phyloP scores from a whole-genome alignment of 2,113 vertebrate genomes.

The Circaetus cinerascens region DNA sequence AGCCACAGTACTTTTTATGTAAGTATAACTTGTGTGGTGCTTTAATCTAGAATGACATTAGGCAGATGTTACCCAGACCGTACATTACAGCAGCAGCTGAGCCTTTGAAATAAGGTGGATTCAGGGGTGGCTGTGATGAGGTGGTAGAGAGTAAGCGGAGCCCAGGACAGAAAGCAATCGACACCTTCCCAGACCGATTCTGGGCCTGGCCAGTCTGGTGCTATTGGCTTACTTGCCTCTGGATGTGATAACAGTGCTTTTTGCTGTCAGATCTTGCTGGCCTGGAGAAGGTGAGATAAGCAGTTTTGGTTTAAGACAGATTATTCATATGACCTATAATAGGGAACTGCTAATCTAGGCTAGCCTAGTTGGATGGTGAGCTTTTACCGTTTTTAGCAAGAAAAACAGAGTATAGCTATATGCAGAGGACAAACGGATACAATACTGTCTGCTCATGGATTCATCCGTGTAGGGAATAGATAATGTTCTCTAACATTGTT shows the following conservation, averaged over 20 bases:
- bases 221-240: not conserved
- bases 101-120: not conserved
- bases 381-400: not conserved
- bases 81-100: not conserved
- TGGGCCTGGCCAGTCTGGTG: not conserved
- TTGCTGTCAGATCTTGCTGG: not conserved
- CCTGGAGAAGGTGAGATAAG: not conserved
- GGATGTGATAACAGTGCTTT: not conserved
- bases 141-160: not conserved
- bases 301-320: not conserved
- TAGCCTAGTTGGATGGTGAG: not conserved
- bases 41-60: not conserved
- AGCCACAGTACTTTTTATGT: too few relatives aligned
- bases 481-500: constrained; percentile 19
- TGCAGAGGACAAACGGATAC: not conserved
- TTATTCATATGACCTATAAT: not conserved
- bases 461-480: not conserved
- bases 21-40: not conserved
- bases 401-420: not conserved
- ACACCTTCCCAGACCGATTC: accelerated
- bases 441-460: not conserved
- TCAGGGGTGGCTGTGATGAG: not conserved
- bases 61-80: not conserved
- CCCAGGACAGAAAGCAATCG: not conserved
- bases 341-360: not conserved